Conservation (phyloP, 1,140 invertebrate genomes). For the Ostrea denselamellosa region DNA sequence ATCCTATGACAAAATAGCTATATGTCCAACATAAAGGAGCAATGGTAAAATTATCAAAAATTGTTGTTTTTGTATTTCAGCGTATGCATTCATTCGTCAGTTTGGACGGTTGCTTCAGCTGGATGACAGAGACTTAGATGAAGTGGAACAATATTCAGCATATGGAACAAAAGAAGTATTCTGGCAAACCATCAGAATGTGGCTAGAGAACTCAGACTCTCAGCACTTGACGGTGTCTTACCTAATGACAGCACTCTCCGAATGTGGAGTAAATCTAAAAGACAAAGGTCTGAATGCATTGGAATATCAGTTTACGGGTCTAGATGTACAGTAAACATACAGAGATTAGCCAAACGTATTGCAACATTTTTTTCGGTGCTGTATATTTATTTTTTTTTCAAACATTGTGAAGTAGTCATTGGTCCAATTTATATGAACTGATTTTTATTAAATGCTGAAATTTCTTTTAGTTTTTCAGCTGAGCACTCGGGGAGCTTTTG, state of each 20-base stretch:
- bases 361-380: too few relatives aligned
- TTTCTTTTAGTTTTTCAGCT: too few relatives aligned
- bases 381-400: too few relatives aligned
- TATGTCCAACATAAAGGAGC: not conserved
- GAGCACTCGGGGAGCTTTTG: too few relatives aligned
- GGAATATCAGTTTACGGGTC: too few relatives aligned
- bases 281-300: not conserved
- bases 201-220: not conserved
- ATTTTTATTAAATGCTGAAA: too few relatives aligned
- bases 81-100: slow-evolving; percentile 12
- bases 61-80: not conserved
- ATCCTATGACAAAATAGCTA: too few relatives aligned
- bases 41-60: not conserved
- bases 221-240: not conserved
- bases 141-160: slow-evolving; percentile 5
- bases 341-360: too few relatives aligned
- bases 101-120: slow-evolving; percentile 28
- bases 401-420: too few relatives aligned
- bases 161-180: slow-evolving; percentile 23
- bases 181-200: not conserved
- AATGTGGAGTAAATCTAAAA: not conserved
- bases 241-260: not conserved
- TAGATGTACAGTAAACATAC: too few relatives aligned
- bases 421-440: too few relatives aligned
- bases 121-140: not conserved